phyloP scores from a whole-genome alignment of 2,113 vertebrate species.

The Lamprotornis superbus region DNA sequence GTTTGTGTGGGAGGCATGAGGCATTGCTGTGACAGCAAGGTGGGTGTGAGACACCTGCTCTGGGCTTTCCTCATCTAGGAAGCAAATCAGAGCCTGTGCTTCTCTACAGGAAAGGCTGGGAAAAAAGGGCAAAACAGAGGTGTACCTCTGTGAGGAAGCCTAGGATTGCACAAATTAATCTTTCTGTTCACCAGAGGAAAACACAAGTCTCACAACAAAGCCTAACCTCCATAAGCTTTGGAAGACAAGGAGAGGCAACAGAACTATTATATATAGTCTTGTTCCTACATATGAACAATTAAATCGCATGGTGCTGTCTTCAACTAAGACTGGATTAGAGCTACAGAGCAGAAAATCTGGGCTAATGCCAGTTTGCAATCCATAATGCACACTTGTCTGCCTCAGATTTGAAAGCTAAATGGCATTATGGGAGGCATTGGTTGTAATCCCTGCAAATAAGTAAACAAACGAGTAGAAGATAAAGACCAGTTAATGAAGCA shows the following conservation, averaged over 20 bases:
- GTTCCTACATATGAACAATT: not conserved
- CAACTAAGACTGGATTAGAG: constrained; percentile 1
- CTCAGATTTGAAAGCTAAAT: not conserved
- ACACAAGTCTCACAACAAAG: not conserved
- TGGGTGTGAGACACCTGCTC: not conserved
- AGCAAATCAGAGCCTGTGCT: not conserved
- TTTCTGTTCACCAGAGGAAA: not conserved
- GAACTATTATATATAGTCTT: not conserved
- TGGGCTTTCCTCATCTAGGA: not conserved
- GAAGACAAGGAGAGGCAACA: not conserved
- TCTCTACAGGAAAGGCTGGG: not conserved
- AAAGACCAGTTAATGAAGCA: not conserved
- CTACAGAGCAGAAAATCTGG: constrained; percentile 17
- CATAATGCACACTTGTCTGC: not conserved
- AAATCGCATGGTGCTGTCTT: not conserved
- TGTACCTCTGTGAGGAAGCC: not conserved
- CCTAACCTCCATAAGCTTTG: not conserved
- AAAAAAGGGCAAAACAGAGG: not conserved
- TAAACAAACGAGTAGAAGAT: not conserved
- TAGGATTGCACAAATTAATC: not conserved
- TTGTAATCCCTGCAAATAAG: not conserved
- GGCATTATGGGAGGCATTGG: not conserved
- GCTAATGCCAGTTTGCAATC: not conserved
- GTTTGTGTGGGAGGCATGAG: rapidly evolving
- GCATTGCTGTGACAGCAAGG: not conserved